phyloP scores from a whole-genome alignment of 2,113 vertebrate genomes.

The Monopterus albus region DNA sequence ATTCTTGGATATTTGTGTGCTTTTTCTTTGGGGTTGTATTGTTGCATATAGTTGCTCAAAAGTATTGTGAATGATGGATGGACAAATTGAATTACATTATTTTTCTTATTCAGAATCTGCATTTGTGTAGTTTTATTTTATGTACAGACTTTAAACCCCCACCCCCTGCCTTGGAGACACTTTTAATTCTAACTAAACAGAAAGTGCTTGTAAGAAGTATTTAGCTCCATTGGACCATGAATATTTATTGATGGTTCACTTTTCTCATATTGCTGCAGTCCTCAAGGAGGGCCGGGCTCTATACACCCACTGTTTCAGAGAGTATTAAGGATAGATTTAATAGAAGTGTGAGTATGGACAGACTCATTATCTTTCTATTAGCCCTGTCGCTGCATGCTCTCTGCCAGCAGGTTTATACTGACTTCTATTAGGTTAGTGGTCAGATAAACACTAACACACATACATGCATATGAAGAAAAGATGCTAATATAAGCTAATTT shows the following conservation, averaged over 20 bases:
- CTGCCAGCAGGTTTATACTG: conserved; percentile 77
- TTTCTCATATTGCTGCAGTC: conserved; percentile 74
- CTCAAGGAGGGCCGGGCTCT: conserved; percentile 67
- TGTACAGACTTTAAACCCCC: neutral
- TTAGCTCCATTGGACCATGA: conserved; percentile 67
- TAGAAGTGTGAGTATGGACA: conserved; percentile 81
- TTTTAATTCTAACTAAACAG: conserved; percentile 39
- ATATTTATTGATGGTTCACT: conserved; percentile 76
- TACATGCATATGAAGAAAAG: conserved; percentile 31
- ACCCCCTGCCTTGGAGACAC: conserved; percentile 12
- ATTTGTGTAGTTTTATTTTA: neutral
- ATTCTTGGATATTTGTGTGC: conserved; percentile 51
- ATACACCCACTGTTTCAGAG: conserved; percentile 75
- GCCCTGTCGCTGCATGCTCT: conserved; percentile 69
- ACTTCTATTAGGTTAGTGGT: conserved; percentile 81
- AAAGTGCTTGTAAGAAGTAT: conserved; percentile 52
- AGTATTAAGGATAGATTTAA: conserved; percentile 86
- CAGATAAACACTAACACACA: conserved; percentile 64
- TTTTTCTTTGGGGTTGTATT: conserved; percentile 24
- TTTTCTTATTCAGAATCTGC: no score
- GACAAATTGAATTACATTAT: no score
- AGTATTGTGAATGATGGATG: conserved; percentile 45
- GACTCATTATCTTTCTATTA: conserved; percentile 88
- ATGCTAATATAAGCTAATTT: conserved; percentile 77
- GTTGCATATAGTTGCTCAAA: conserved; percentile 17